Base-by-base conservation (phyloP, 2,113 vertebrate species). In the Capreolus pygargus region DNA sequence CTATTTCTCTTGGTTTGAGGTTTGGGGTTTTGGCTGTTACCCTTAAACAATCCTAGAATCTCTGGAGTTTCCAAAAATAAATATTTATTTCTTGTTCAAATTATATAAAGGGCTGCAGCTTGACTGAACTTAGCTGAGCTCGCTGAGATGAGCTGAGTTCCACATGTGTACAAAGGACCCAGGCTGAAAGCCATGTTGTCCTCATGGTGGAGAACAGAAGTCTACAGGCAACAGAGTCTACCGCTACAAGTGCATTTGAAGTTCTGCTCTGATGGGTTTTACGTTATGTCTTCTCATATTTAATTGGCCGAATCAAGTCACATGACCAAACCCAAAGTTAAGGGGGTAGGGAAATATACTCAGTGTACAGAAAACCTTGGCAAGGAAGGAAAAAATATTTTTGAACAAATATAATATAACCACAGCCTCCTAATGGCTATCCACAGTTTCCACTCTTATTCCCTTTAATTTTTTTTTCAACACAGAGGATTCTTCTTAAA, bases 281-380 rank as follows among this genome's bases (percentile, higher is more conserved):
- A 58, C 3, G 5, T 94, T 89, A 52, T 3, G 85, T 78, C n/a
- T 79, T 83, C 79, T 94, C 61, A 91, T 16, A 60, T 95, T 76
- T 95, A 88, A 82, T 85, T 92, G 27, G 14, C 11, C 88, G 92
- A 91, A 64, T 86, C 27, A 87, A 95, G 70, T 94, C 45, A 95
- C 54, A 90, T 57, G 36, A 19, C 28, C 19, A 95, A 93, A 15
- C 15, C 25, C 39, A 89, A 96, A 67, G 21, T 91, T 91, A 85
- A 55, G 50, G 43, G 30, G 45, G 33, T 92, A 79, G 43, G 33
- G 96, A 85, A 95, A 95, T 70, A 78, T n/a, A 95, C 1, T 87
- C 19, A 81, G 52, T 27, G 27, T 91, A 90, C 1, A 96, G 55
- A 23, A 94, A 70, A 85, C 70, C 23, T 84, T 58, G 81, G 64